Base-by-base conservation (phyloP, 2,888 invertebrate genomes). In the Cephus pygmeus region DNA sequence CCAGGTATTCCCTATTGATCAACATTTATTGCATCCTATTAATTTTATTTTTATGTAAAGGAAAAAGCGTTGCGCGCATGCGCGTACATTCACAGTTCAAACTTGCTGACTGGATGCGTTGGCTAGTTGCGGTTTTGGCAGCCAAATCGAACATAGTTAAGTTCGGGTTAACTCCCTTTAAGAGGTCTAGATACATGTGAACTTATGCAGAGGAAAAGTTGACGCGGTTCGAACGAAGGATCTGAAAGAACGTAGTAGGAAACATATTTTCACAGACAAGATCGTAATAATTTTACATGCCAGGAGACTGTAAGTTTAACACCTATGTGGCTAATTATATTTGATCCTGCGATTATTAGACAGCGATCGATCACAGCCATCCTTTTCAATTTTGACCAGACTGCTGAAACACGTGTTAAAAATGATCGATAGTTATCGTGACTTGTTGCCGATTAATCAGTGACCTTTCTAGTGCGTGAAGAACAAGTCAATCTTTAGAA, bases 351-450 rank as follows among this genome's bases (percentile, higher is more conserved):
- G 40, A 23, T 56, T 23, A 56, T 23, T 56, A 56, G 40, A 56
- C 40, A 56, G 40, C 40, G 6, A 56, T 56, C 40, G 40, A 56
- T 56, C 40, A 56, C 40, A 6, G 6, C 40, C 23, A 56, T 23
- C 40, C 15, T 56, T 56, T 56, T 56, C 40, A 56, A 56, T 56
- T 56, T 56, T 56, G 40, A 56, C 40, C 40, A 23, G 40, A 56
- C 40, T 9, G 40, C 2, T 56, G 40, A 56, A 56, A 23, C 83
- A 82, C 86, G 85, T 83, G 85, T 82, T 83, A 83, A 77, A 85
- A 84, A 82, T 88, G 88, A 88, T 88, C 86, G 86, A 88, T 87
- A 87, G 80, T 80, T 85, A 81, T 83, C 84, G 80, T 81, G 81
- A 83, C 82, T 81, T 81, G 83, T 87, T 85, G 85, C 84, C 86